Evolutionary conservation across 2,113 vertebrate genomes (phyloP).

Genomic region (Gasterosteus nipponicus): DNA sequence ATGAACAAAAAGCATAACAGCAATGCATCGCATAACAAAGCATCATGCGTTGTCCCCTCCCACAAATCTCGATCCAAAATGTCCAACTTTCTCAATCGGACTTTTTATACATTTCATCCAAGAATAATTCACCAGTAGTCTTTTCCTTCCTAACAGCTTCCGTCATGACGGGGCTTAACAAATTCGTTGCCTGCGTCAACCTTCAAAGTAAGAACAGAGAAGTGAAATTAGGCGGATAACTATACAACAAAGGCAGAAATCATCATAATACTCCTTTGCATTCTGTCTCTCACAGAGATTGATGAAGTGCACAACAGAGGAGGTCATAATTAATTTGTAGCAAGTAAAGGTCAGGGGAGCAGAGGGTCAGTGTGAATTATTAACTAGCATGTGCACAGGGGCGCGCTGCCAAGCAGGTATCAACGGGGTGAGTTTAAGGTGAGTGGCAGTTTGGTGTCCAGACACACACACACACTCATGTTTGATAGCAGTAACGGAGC

Average conservation of each 20-base stretch:
- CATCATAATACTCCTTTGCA: conserved; percentile 35
- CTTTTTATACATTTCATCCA: conserved; percentile 4
- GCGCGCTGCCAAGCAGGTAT: conserved; percentile 55
- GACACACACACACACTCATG: not conserved
- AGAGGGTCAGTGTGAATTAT: conserved; percentile 74
- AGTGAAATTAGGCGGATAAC: not conserved
- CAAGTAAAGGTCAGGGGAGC: conserved; percentile 69
- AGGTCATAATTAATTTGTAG: conserved; percentile 70
- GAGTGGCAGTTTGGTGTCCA: conserved; percentile 39
- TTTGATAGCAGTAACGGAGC: conserved; percentile 2
- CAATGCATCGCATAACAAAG: conserved; percentile 14
- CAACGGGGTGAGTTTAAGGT: conserved; percentile 55
- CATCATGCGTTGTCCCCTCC: conserved; percentile 30
- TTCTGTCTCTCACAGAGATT: conserved; percentile 51
- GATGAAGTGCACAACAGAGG: conserved; percentile 50
- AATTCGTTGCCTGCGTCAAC: conserved; percentile 1
- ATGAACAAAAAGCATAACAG: conserved; percentile 14
- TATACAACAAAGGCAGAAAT: conserved; percentile 39
- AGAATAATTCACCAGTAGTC: conserved; percentile 21
- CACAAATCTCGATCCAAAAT: conserved; percentile 22
- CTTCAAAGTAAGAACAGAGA: conserved; percentile 37
- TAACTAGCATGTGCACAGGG: conserved; percentile 54
- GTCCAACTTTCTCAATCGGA: conserved; percentile 20
- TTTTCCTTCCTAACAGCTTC: conserved; percentile 14
- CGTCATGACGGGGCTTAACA: conserved; percentile 20